Evolutionary conservation across 2,888 invertebrate genomes (phyloP).

Genomic region (Nomada ruficornis): DNA sequence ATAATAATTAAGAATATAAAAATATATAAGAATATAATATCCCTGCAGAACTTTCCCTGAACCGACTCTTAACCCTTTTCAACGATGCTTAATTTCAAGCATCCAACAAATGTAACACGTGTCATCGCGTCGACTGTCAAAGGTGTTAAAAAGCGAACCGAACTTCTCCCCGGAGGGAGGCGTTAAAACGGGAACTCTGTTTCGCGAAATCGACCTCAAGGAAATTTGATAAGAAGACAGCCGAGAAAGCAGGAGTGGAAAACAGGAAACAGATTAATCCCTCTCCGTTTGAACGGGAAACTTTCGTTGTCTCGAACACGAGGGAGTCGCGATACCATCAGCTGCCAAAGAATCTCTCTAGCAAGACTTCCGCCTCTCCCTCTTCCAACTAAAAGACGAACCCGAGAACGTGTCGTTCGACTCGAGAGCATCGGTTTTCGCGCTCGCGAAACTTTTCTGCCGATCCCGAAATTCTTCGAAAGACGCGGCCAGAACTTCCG

Average conservation of each 20-base stretch:
- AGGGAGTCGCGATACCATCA: conserved; percentile 13
- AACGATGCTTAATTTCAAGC: not conserved
- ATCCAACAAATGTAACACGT: not conserved
- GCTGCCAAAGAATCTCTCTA: conserved; percentile 1
- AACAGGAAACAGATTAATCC: conserved; percentile 24
- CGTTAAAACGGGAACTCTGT: conserved; percentile 15
- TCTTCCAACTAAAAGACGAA: not conserved
- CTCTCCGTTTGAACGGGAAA: not conserved
- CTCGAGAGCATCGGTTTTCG: conserved; percentile 27
- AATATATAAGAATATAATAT: no score
- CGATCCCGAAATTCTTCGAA: not conserved
- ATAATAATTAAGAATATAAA: no score
- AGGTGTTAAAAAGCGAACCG: no score
- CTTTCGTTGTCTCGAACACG: conserved; percentile 11
- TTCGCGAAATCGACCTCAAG: conserved; percentile 3
- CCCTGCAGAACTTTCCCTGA: not conserved
- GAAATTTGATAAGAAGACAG: conserved; percentile 22
- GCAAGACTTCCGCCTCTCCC: not conserved
- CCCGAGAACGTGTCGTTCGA: conserved; percentile 21
- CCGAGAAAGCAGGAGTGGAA: not conserved
- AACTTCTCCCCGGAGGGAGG: not conserved
- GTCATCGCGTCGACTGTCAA: not conserved
- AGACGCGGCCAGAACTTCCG: not conserved
- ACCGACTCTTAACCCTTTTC: not conserved
- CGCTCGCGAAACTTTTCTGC: conserved; percentile 20